Evolutionary conservation across 1,140 invertebrate genomes (phyloP).

Genomic region (Caenorhabditis brenneri): DNA sequence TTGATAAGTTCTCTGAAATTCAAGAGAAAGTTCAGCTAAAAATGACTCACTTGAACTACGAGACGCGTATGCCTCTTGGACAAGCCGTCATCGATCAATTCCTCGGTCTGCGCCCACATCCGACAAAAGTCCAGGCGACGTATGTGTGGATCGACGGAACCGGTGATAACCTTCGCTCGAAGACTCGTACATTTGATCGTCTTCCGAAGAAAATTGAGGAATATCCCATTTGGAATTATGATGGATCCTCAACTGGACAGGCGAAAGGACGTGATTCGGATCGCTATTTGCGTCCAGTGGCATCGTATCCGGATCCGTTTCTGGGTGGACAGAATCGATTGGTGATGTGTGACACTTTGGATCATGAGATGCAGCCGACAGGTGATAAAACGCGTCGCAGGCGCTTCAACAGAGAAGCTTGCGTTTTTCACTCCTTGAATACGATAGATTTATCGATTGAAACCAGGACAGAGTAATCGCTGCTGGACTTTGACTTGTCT

Average conservation of each 20-base stretch:
- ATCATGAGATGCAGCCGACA: conserved; percentile 79
- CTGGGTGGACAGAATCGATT: conserved; percentile 85
- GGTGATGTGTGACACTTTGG: conserved; percentile 85
- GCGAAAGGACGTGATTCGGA: conserved; percentile 80
- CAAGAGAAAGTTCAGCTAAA: conserved; percentile 63
- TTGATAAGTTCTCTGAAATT: conserved; percentile 73
- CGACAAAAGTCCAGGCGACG: conserved; percentile 76
- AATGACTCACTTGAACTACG: conserved; percentile 43
- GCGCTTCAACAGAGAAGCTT: too few species aligned
- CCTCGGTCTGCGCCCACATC: conserved; percentile 59
- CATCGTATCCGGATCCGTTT: conserved; percentile 91
- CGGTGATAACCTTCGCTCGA: conserved; percentile 83
- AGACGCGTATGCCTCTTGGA: conserved; percentile 57
- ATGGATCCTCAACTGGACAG: conserved; percentile 80
- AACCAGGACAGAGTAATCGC: too few species aligned
- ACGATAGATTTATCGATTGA: too few species aligned
- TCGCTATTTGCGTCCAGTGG: conserved; percentile 80
- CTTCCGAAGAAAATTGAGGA: conserved; percentile 78
- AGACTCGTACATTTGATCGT: conserved; percentile 83
- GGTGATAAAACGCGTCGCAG: conserved; percentile 77
- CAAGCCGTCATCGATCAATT: conserved; percentile 54
- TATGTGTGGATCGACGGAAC: conserved; percentile 95
- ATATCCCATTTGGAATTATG: conserved; percentile 89
- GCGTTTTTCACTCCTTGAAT: too few species aligned
- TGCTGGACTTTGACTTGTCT: too few species aligned